Evolutionary conservation across 1,140 invertebrate genomes (phyloP).

Genomic region (Eubasilissa regina): DNA sequence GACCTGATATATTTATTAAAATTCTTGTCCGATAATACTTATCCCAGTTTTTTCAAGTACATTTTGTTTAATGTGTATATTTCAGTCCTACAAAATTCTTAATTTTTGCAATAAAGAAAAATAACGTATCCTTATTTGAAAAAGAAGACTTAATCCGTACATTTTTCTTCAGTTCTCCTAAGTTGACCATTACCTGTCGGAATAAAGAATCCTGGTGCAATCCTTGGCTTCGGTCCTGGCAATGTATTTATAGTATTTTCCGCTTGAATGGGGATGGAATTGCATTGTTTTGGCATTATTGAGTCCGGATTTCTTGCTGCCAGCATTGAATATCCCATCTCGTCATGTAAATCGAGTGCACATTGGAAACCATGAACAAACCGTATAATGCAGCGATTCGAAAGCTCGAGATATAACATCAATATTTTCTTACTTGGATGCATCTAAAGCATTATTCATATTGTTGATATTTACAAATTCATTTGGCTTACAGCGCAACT

Average conservation of each 20-base stretch:
- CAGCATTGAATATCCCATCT: conserved; percentile 23
- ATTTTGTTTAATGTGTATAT: not conserved
- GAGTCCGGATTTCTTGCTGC: conserved; percentile 51
- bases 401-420: conserved; percentile 39
- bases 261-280: conserved; percentile 52
- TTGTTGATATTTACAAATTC: conserved; percentile 34
- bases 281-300: conserved; percentile 61
- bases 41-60: no score
- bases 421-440: conserved; percentile 46
- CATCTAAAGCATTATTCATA: conserved; percentile 21
- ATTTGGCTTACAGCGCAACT: conserved; percentile 9
- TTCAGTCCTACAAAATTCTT: no score
- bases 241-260: conserved; percentile 56
- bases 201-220: conserved; percentile 47
- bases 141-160: not conserved
- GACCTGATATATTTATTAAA: no score
- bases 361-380: conserved; percentile 35
- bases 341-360: conserved; percentile 54
- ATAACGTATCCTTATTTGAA: no score
- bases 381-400: conserved; percentile 50
- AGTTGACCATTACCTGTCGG: conserved; percentile 55
- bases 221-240: conserved; percentile 21
- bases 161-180: not conserved
- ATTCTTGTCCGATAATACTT: no score
- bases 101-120: no score